Evolutionary conservation across 2,113 vertebrate species (phyloP), one percentile per base, ranked within the genome.

Genomic region (Xenus cinereus): DNA sequence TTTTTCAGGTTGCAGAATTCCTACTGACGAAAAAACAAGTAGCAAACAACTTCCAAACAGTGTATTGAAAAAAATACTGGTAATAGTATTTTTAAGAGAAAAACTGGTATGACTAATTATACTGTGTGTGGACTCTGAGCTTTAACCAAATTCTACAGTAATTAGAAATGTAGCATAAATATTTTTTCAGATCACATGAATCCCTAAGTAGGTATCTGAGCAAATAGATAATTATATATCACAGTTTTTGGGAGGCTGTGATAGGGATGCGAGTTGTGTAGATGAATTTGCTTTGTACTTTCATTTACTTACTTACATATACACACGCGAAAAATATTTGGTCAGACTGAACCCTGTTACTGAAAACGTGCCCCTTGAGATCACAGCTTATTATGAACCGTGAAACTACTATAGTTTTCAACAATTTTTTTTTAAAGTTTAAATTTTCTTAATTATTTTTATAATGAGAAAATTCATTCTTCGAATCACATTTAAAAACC

Each of bases 31-130:
- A 87, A 84, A 57, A 53, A 12, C 3, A 37, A 13, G 76, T 90
- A 37, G 79, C 60, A 96, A 96, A 87, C 46, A 97, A 95, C 71
- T 93, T 54, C 51, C 28, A 89, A 97, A 51, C 18, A 62, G 53
- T 23, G 17, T 75, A 85, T 37, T 56, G 71, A 83, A 94, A 78
- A 67, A 67, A 75, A 56, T 26, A 89, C 63, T 74, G 41, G 57
- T 90, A 94, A 59, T 53, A 60, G 21, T 62, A 50, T 43, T 32
- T 89, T 82, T 87, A 96, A 85, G n/a, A 95, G n/a, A 80, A 87
- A 81, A 51, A 59, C 13, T 59, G 32, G 4, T 51, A 89, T 69
- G 24, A 62, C 59, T 76, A 43, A 81, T 82, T 95, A 68, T 64
- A 91, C 22, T 33, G 24, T 60, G 21, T 76, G 35, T 56, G 21